These are phyloP conservation scores for Trachymyrmex septentrionalis DNA, from an alignment of 1,140 invertebrate species.

Conservation along the genomic window DNA sequence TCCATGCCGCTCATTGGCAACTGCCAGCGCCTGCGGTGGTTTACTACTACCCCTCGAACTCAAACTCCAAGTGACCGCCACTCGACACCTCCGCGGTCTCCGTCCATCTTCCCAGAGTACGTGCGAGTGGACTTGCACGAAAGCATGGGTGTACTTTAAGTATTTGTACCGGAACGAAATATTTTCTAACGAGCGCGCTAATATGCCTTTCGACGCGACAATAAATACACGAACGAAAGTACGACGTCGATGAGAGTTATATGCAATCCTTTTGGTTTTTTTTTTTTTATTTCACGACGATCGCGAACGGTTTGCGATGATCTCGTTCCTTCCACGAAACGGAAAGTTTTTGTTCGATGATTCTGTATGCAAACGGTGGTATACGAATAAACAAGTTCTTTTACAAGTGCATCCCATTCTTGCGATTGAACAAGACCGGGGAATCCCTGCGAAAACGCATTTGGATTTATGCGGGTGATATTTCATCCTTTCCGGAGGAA, in stretches of 20 bases:
- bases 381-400: constrained; percentile 50
- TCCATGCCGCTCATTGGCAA: constrained; percentile 95
- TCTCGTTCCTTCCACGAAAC: constrained; percentile 41
- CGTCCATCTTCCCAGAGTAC: constrained; percentile 53
- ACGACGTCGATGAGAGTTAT: constrained; percentile 12
- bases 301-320: constrained; percentile 12
- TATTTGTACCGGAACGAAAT: constrained; percentile 28
- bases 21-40: constrained; percentile 94
- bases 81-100: constrained; percentile 18
- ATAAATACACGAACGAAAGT: constrained; percentile 39
- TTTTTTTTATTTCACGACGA: constrained; percentile 13
- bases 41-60: constrained; percentile 93
- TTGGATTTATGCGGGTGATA: constrained; percentile 8
- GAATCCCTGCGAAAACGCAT: not conserved
- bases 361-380: constrained; percentile 19
- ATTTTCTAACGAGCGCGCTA: not conserved
- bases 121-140: not conserved
- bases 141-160: not conserved
- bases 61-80: constrained; percentile 78
- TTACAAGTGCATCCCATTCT: constrained; percentile 9
- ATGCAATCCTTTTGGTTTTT: not conserved
- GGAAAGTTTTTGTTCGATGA: constrained; percentile 25
- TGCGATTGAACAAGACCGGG: not conserved
- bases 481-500: not conserved
- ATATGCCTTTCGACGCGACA: constrained; percentile 18